Evolutionary conservation across 2,888 invertebrate species (phyloP), one percentile per base, ranked within the genome.

Genomic region (Lacanobia wlatinum): DNA sequence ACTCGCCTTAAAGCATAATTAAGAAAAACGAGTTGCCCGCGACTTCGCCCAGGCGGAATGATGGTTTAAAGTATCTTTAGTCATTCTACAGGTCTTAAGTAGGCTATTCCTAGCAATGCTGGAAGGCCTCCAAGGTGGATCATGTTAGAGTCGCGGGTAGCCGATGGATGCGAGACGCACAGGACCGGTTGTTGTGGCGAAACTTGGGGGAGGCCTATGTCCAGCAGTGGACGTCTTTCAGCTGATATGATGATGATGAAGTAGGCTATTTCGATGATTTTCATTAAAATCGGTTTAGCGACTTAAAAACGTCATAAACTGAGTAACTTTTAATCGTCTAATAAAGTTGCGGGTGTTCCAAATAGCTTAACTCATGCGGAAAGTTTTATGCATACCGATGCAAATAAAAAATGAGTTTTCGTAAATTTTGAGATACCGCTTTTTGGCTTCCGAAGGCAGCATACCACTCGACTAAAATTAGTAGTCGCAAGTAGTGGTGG

Each of bases 401-500:
- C 1, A 28, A 28, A 28, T 14, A 23, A 21, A 21, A 55, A 16
- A 14, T 0, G 3, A 28, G 28, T 18, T 55, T 55, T 55, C 18
- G 8, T 18, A 55, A 28, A 55, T 55, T 55, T 55, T 55, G 16
- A 28, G 18, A 55, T 55, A 55, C 28, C 8, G 8, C 14, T 14
- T 16, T 28, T 28, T 55, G 16, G 2, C 9, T 55, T 18, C 18
- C 7, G 18, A 8, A 8, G 0, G 28, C 28, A 43, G 70, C 70
- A 82, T 79, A 60, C 75, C 66, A 78, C 83, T 83, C 52, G 59
- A 56, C 52, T 79, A 16, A 62, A 78, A 81, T 74, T 79, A 56
- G 80, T 83, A 83, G 71, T 72, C 62, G 71, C 67, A 78, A 59
- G 58, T 59, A 59, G 58, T 59, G 59, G 59, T 21, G 12, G n/a